Percentiles rank a stretch among this genome's conserved stretches.
These are phyloP conservation scores for Toxostoma redivivum DNA, from an alignment of 2,113 vertebrate genomes.

Conservation along the genomic window DNA sequence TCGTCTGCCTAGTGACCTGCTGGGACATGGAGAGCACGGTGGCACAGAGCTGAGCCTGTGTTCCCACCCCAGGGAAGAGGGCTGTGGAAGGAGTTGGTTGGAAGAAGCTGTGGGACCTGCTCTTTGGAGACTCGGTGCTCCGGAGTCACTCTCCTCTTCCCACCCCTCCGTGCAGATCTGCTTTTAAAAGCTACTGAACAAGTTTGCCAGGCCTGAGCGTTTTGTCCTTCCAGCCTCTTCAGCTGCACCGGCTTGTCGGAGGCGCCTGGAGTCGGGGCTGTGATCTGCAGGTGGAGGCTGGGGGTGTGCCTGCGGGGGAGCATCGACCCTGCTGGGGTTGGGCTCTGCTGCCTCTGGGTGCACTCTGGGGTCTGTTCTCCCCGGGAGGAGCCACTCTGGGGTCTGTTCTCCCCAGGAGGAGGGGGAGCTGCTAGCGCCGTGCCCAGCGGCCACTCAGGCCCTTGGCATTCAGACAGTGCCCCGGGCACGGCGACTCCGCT, in stretches of 20 bases:
- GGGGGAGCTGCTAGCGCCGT: fast-evolving
- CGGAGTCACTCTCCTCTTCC: background rate
- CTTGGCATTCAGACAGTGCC: background rate
- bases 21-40: fast-evolving
- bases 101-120: background rate
- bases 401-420: background rate
- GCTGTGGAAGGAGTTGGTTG: background rate
- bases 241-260: background rate
- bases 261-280: background rate
- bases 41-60: background rate
- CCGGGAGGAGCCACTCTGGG: background rate
- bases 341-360: background rate
- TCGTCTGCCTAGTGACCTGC: fast-evolving
- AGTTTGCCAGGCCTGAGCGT: constrained; percentile 22
- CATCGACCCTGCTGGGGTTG: background rate
- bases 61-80: background rate
- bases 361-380: background rate
- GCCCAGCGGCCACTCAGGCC: background rate
- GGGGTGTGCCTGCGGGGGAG: background rate
- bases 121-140: background rate
- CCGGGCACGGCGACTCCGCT: fast-evolving
- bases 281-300: background rate
- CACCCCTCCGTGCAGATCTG: background rate
- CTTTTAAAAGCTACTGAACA: constrained; percentile 26
- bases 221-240: constrained; percentile 12